Percentiles rank a stretch among this genome's conserved stretches.
Evolutionary conservation across 2,113 vertebrate genomes (phyloP).

Genomic region (Harpagus bidentatus): DNA sequence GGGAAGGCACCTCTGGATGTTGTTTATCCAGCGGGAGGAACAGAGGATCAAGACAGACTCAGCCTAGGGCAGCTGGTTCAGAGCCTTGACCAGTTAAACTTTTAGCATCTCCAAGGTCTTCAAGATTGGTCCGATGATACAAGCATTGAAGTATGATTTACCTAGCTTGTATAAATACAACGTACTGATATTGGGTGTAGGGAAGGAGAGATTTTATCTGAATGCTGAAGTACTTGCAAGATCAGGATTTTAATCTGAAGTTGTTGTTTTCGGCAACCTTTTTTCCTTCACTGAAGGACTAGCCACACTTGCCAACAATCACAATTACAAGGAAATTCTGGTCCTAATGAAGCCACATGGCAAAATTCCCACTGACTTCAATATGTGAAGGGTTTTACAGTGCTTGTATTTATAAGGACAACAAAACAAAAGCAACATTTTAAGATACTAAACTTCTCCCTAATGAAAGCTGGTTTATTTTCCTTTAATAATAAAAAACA

Average conservation of each 20-base stretch:
- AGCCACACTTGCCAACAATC: not conserved
- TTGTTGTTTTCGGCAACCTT: not conserved
- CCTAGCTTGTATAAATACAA: not conserved
- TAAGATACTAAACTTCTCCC: not conserved
- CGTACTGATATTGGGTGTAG: not conserved
- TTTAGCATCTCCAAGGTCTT: not conserved
- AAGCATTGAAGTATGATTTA: not conserved
- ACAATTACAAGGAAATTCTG: slow-evolving; percentile 19
- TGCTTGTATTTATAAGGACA: not conserved
- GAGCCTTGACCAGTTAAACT: not conserved
- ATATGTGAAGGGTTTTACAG: not conserved
- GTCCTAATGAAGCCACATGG: not conserved
- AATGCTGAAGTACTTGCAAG: not conserved
- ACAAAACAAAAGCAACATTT: not conserved
- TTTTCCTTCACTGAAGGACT: not conserved
- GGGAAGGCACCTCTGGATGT: not conserved
- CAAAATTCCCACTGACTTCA: slow-evolving; percentile 7
- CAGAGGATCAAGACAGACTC: not conserved
- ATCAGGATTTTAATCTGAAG: not conserved
- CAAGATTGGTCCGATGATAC: not conserved
- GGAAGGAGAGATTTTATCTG: not conserved
- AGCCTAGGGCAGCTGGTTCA: not conserved
- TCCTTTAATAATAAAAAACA: not conserved
- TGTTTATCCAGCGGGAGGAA: not conserved
- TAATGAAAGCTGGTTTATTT: not conserved